Evolutionary conservation across 2,113 vertebrate species (phyloP).

Genomic region (Platanista minor): DNA sequence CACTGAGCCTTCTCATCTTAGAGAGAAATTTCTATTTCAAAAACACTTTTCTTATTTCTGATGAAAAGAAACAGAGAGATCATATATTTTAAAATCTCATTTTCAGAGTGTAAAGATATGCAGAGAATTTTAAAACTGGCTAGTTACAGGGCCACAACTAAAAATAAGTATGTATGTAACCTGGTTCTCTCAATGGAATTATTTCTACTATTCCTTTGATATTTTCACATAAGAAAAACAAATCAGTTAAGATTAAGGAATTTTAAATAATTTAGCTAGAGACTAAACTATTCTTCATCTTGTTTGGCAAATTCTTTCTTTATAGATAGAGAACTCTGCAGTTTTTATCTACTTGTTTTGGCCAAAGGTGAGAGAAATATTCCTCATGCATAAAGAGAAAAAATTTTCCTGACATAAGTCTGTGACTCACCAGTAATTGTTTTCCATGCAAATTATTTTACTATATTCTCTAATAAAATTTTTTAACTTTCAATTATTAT

Average conservation of each 20-base stretch:
- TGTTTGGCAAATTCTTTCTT: not conserved
- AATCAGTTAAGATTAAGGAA: conserved; percentile 1
- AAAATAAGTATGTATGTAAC: not conserved
- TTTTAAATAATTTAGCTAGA: conserved; percentile 8
- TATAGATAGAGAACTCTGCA: not conserved
- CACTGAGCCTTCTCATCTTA: conserved; percentile 17
- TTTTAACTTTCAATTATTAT: not conserved
- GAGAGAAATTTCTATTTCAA: conserved; percentile 43
- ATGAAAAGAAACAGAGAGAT: conserved; percentile 34
- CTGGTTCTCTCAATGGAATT: not conserved
- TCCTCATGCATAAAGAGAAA: not conserved
- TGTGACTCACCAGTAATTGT: not conserved
- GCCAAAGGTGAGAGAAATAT: not conserved
- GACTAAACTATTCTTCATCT: not conserved
- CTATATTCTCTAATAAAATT: not conserved
- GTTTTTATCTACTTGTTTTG: not conserved
- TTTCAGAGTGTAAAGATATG: conserved; percentile 20
- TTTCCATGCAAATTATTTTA: not conserved
- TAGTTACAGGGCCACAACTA: not conserved
- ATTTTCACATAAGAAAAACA: not conserved
- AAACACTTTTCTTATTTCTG: conserved; percentile 26
- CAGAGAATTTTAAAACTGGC: conserved; percentile 13
- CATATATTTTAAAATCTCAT: conserved; percentile 29
- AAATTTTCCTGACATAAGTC: not conserved
- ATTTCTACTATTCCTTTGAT: not conserved